These are phyloP conservation scores for Daubentonia madagascariensis DNA, from an alignment of 2,113 vertebrate species.

Conservation along the genomic window DNA sequence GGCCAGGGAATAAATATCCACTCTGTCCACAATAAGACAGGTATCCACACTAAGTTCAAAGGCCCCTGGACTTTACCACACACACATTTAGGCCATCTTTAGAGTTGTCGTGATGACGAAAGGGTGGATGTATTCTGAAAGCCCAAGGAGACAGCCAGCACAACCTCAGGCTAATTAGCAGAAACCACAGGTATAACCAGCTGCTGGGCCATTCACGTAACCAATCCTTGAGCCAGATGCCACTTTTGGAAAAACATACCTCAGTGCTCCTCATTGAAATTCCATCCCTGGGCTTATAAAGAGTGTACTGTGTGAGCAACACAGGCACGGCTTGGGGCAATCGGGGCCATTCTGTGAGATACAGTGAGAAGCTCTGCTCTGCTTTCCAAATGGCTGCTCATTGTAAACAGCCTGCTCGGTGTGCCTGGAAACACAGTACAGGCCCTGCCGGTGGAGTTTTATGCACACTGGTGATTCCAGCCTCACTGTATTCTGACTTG, in stretches of 20 bases:
- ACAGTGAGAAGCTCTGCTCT: not conserved
- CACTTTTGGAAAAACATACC: conserved; percentile 72
- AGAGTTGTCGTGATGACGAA: conserved; percentile 55
- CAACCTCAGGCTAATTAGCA: conserved; percentile 74
- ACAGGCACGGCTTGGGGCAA: conserved; percentile 51
- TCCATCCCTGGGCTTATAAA: conserved; percentile 58
- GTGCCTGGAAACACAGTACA: not conserved
- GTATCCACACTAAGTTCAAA: conserved; percentile 62
- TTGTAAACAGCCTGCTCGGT: not conserved
- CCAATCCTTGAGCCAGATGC: conserved; percentile 72
- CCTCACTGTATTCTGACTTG: not conserved
- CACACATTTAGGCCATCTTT: conserved; percentile 56
- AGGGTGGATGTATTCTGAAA: conserved; percentile 53
- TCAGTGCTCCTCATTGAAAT: conserved; percentile 70
- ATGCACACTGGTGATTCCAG: not conserved
- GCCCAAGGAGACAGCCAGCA: conserved; percentile 50
- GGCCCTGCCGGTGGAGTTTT: not conserved
- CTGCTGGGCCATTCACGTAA: conserved; percentile 71
- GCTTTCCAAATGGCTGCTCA: conserved; percentile 22
- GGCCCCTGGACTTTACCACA: conserved; percentile 54
- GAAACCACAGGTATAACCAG: conserved; percentile 73
- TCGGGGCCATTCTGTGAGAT: conserved; percentile 62
- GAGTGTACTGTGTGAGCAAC: conserved; percentile 46
- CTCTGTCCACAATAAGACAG: conserved; percentile 71
- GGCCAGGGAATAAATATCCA: conserved; percentile 72